phyloP scores from a whole-genome alignment of 2,797 vertebrate genomes.

The Fundulus diaphanus region DNA sequence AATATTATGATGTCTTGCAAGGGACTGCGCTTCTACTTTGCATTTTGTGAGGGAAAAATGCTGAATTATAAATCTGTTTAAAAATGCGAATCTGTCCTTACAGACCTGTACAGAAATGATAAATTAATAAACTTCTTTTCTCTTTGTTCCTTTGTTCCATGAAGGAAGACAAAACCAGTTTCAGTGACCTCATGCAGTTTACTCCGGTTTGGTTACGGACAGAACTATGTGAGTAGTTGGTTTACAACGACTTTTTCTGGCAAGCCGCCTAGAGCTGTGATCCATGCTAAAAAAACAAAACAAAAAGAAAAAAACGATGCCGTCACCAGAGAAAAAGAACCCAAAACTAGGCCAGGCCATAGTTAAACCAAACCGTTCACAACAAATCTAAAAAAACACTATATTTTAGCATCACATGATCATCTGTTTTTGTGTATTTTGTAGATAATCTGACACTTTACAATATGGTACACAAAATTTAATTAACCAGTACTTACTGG shows the following conservation, averaged over 20 bases:
- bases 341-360: background rate
- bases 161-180: background rate
- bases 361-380: background rate
- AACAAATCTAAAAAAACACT: background rate
- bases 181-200: background rate
- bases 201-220: background rate
- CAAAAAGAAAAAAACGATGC: too few relatives aligned
- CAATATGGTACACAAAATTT: too few relatives aligned
- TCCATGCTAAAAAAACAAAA: background rate
- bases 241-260: background rate
- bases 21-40: background rate
- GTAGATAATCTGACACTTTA: background rate
- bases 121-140: background rate
- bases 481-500: too few relatives aligned
- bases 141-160: background rate
- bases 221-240: background rate
- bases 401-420: background rate
- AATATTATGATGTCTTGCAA: background rate
- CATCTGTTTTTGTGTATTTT: background rate
- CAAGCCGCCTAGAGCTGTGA: background rate
- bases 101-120: background rate
- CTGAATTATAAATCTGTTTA: background rate
- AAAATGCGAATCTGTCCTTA: background rate
- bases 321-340: background rate
- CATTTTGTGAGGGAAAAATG: background rate